phyloP scores from a whole-genome alignment of 1,140 invertebrate genomes.

The Lethrus apterus region DNA sequence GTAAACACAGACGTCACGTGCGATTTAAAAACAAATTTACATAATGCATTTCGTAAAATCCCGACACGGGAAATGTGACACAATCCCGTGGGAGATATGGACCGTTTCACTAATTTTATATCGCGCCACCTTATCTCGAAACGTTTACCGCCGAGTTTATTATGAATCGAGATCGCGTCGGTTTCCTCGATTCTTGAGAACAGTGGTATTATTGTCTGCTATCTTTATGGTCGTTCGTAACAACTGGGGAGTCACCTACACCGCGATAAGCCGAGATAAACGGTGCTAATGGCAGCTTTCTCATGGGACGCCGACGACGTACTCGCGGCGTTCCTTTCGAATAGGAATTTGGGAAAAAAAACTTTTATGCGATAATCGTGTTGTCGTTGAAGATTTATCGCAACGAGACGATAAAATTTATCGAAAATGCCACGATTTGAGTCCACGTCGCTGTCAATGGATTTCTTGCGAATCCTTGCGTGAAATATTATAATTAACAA shows the following conservation, averaged over 20 bases:
- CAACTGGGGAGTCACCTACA: conserved; percentile 16
- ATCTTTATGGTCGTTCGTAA: conserved; percentile 18
- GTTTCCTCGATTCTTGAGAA: conserved; percentile 2
- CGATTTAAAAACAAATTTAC: no score
- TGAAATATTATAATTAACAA: no score
- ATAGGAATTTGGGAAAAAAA: no score
- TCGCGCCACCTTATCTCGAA: conserved; percentile 7
- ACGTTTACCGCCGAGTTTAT: conserved; percentile 8
- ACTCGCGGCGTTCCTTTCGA: no score
- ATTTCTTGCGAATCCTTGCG: no score
- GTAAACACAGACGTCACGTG: no score
- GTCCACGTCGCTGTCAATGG: no score
- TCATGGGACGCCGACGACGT: no score
- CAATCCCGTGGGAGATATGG: not conserved
- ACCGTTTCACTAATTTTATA: conserved; percentile 7
- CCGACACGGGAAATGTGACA: conserved; percentile 2
- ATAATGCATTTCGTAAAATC: conserved; percentile 14
- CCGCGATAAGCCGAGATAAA: conserved; percentile 18
- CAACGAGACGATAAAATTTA: no score
- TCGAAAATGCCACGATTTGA: no score
- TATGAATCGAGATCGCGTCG: conserved; percentile 5
- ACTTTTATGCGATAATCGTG: no score
- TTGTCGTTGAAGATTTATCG: no score
- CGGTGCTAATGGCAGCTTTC: conserved; percentile 15
- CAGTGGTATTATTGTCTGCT: conserved; percentile 14